Evolutionary conservation across 2,888 invertebrate species (phyloP).

Genomic region (Epinotia ramella): DNA sequence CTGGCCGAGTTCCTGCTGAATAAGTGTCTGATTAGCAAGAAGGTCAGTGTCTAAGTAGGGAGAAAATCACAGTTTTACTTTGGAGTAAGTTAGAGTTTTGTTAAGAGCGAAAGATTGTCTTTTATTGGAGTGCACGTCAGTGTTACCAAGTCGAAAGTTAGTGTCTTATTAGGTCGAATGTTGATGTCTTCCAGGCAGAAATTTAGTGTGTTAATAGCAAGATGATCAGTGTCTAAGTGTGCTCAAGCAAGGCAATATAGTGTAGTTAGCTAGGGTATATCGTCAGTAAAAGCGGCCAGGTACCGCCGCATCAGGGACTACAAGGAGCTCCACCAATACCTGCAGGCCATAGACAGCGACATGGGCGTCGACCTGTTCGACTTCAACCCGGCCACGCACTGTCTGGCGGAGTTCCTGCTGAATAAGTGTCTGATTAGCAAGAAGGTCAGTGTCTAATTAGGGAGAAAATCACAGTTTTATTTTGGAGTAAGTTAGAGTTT

Average conservation of each 20-base stretch:
- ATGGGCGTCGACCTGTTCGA: slow-evolving; percentile 96
- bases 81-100: too few relatives aligned
- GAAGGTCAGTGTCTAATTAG: not conserved
- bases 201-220: too few relatives aligned
- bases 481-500: too few relatives aligned
- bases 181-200: too few relatives aligned
- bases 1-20: slow-evolving; percentile 93
- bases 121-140: slow-evolving; percentile 82
- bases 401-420: slow-evolving; percentile 93
- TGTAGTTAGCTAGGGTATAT: too few relatives aligned
- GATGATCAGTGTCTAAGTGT: too few relatives aligned
- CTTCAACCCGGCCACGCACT: slow-evolving; percentile 92
- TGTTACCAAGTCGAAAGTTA: not conserved
- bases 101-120: too few relatives aligned
- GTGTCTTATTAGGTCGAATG: too few relatives aligned
- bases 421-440: slow-evolving; percentile 86
- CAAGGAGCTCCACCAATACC: slow-evolving; percentile 91
- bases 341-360: slow-evolving; percentile 88
- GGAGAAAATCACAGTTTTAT: not conserved
- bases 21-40: slow-evolving; percentile 87
- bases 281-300: slow-evolving; percentile 82
- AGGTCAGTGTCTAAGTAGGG: slow-evolving; percentile 69
- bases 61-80: too few relatives aligned
- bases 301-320: slow-evolving; percentile 90
- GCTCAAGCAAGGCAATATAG: too few relatives aligned